phyloP scores from a whole-genome alignment of 2,888 invertebrate species.

The Brenthis ino region DNA sequence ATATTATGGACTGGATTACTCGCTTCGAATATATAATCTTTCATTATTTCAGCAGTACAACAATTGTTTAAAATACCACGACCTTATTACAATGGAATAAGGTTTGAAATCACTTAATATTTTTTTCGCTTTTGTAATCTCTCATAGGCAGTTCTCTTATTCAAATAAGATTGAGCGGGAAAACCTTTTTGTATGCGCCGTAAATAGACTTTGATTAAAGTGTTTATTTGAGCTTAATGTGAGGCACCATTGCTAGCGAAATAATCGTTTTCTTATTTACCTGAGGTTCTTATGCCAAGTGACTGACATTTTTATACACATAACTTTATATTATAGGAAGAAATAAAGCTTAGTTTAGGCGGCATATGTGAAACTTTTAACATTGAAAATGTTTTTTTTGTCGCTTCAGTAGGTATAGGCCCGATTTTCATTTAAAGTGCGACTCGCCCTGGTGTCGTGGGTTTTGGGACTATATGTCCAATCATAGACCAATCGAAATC shows the following conservation, averaged over 20 bases:
- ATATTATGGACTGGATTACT: conserved; percentile 25
- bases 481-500: no score
- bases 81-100: conserved; percentile 14
- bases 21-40: conserved; percentile 26
- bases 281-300: not conserved
- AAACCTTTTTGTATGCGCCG: conserved; percentile 34
- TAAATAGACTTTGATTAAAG: conserved; percentile 36
- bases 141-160: conserved; percentile 34
- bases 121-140: conserved; percentile 19
- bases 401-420: no score
- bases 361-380: no score
- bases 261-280: conserved; percentile 7
- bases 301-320: not conserved
- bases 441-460: no score
- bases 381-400: no score
- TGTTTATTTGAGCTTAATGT: conserved; percentile 33
- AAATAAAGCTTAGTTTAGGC: no score
- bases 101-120: conserved; percentile 5
- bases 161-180: conserved; percentile 36
- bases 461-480: no score
- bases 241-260: conserved; percentile 12
- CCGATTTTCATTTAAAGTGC: no score
- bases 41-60: conserved; percentile 18
- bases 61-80: not conserved
- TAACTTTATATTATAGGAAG: not conserved